Percentiles rank a stretch among this genome's conserved stretches.
These are phyloP conservation scores for Ornithoptera priamus DNA, from an alignment of 2,888 invertebrate genomes.

Conservation along the genomic window DNA sequence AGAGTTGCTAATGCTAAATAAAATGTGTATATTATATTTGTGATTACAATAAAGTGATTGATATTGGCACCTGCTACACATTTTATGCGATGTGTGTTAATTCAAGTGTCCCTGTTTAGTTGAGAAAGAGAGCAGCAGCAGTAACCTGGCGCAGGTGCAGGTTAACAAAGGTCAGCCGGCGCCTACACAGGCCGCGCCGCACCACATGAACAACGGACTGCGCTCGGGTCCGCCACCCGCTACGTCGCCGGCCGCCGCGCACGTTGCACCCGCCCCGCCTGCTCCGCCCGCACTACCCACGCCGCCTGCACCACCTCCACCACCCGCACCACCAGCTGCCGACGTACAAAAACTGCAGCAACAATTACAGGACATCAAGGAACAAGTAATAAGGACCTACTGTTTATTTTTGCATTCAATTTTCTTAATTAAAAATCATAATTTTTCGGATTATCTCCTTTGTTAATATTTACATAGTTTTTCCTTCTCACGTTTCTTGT, in stretches of 20 bases:
- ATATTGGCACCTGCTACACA: too few species aligned
- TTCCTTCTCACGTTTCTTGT: too few species aligned
- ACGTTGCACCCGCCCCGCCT: slow-evolving; percentile 27
- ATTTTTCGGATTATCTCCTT: too few species aligned
- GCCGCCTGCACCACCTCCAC: slow-evolving; percentile 27
- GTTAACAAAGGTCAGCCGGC: slow-evolving; percentile 75
- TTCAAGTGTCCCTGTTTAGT: slow-evolving; percentile 39
- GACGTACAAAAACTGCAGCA: slow-evolving; percentile 88
- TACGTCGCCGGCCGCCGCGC: slow-evolving; percentile 62
- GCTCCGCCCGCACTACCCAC: slow-evolving; percentile 77
- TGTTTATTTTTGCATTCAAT: background rate
- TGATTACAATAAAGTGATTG: too few species aligned
- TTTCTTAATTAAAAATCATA: too few species aligned
- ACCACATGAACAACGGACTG: slow-evolving; percentile 71
- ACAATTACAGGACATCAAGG: slow-evolving; percentile 97
- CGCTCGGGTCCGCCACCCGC: slow-evolving; percentile 45
- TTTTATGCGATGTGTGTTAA: too few species aligned
- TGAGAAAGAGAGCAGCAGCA: slow-evolving; percentile 58
- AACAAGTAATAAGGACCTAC: slow-evolving; percentile 83
- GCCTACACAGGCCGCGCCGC: slow-evolving; percentile 67
- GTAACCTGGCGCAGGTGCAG: slow-evolving; percentile 70
- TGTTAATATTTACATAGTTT: too few species aligned
- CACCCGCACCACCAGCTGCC: slow-evolving; percentile 46
- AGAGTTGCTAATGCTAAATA: too few species aligned
- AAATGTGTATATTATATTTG: too few species aligned